Evolutionary conservation across 2,113 vertebrate species (phyloP), one percentile per base, ranked within the genome.

Genomic region (Meriones unguiculatus): DNA sequence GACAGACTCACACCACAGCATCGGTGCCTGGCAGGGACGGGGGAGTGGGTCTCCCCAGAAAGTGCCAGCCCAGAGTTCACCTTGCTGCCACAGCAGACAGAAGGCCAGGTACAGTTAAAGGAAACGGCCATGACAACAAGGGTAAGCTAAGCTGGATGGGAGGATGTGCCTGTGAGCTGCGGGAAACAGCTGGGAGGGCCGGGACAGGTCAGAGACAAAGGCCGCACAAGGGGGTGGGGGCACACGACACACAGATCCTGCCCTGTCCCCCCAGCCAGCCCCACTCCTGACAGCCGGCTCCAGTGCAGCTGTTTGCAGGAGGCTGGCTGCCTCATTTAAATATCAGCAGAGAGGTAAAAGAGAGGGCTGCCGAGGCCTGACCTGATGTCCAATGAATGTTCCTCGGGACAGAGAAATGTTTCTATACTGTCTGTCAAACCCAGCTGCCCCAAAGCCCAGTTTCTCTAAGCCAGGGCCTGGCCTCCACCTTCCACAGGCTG

Each of bases 131-230:
- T 2, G 1, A 32, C 73, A 87, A 6, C 18, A 50, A 84, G 77
- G 57, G 57, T 15, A 57, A 57, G 25, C 2, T 12, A 30, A 3
- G 41, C n/a, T 0, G 0, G 2, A n/a, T 35, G 86, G 15, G 30
- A 57, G 46, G 76, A 46, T 13, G 72, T 1, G 77, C 84, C 82
- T 73, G 38, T 2, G 57, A 90, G 94, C 14, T 1, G 32, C 1
- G 7, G 35, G 90, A 46, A 67, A 64, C 92, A 90, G 96, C 90
- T 95, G 96, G 92, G 73, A 90, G 81, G 90, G 82, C 73, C 0
- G 2, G 84, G 87, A 35, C 62, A 91, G 97, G 80, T 95, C 89
- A 65, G 82, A 69, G 87, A 95, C 62, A 95, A 95, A 93, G 95
- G 92, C 90, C 28, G 15, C 1, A 2, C 15, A 81, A 32, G 41